These are phyloP conservation scores for Diploscapter pachys DNA, from an alignment of 1,140 invertebrate species.

Conservation along the genomic window DNA sequence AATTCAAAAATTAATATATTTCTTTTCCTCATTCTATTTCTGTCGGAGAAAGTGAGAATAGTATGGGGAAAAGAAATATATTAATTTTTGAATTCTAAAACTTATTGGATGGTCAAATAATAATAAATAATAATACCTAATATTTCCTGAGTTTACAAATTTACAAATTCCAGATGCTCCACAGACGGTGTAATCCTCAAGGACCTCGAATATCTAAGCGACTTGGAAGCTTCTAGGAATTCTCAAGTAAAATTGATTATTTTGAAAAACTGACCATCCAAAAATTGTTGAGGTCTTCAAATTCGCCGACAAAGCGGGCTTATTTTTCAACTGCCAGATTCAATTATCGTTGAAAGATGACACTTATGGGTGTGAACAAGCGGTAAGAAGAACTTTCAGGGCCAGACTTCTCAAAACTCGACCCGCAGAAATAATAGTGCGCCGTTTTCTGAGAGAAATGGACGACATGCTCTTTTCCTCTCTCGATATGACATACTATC, in stretches of 20 bases:
- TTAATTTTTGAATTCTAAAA: too few species aligned
- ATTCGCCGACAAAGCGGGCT: constrained; percentile 53
- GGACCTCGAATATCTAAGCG: constrained; percentile 46
- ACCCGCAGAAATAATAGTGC: too few species aligned
- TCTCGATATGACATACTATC: too few species aligned
- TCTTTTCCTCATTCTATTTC: too few species aligned
- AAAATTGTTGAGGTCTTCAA: constrained; percentile 41
- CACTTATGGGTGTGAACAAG: constrained; percentile 39
- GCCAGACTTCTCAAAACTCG: too few species aligned
- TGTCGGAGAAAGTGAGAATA: too few species aligned
- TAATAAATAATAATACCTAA: too few species aligned
- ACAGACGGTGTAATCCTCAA: constrained; percentile 46
- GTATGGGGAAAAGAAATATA: too few species aligned
- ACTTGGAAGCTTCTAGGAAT: constrained; percentile 49
- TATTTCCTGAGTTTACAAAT: too few species aligned
- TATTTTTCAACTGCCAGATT: constrained; percentile 58
- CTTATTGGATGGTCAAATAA: too few species aligned
- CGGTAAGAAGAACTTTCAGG: constrained; percentile 17
- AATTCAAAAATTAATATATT: too few species aligned
- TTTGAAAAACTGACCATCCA: neutral
- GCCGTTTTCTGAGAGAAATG: too few species aligned
- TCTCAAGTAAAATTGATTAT: constrained; percentile 35
- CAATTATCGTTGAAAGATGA: constrained; percentile 52
- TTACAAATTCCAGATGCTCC: constrained; percentile 41
- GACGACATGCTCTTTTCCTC: neutral